These are phyloP conservation scores for Chouioia cunea DNA, from an alignment of 2,888 invertebrate species.

Conservation along the genomic window DNA sequence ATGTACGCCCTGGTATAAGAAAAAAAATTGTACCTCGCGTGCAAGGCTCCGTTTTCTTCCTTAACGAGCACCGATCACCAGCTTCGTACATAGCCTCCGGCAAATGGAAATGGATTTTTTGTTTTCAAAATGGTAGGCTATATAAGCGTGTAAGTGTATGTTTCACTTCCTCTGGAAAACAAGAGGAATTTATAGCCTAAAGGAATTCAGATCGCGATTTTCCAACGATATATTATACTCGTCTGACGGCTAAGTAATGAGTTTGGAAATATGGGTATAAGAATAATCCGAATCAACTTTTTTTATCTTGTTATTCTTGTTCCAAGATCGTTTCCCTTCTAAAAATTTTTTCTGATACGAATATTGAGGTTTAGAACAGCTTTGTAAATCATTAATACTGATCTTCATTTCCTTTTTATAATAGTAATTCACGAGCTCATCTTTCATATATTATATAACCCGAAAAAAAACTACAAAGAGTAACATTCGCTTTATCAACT, in stretches of 20 bases:
- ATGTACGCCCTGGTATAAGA: conserved; percentile 19
- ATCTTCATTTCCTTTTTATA: too few relatives aligned
- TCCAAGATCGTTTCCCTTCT: conserved; percentile 6
- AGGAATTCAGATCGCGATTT: conserved; percentile 10
- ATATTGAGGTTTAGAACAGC: too few relatives aligned
- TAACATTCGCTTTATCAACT: too few relatives aligned
- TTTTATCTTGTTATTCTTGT: not conserved
- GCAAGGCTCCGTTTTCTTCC: conserved; percentile 8
- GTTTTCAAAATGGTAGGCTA: too few relatives aligned
- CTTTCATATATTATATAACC: too few relatives aligned
- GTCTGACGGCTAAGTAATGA: conserved; percentile 33
- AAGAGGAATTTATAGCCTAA: conserved; percentile 26
- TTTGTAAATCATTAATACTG: too few relatives aligned
- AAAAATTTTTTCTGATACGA: not conserved
- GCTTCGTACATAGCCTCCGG: too few relatives aligned
- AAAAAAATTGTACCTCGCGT: conserved; percentile 45
- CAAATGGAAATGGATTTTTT: too few relatives aligned
- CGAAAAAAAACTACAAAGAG: too few relatives aligned
- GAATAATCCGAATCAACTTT: not conserved
- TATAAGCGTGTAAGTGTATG: not conserved
- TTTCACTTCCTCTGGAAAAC: conserved; percentile 24
- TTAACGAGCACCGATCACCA: conserved; percentile 2
- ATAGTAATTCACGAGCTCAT: too few relatives aligned
- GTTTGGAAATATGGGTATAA: conserved; percentile 23
- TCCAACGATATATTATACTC: conserved; percentile 25